Evolutionary conservation across 1,140 invertebrate genomes (phyloP).

Genomic region (Geopemphigus sp.): DNA sequence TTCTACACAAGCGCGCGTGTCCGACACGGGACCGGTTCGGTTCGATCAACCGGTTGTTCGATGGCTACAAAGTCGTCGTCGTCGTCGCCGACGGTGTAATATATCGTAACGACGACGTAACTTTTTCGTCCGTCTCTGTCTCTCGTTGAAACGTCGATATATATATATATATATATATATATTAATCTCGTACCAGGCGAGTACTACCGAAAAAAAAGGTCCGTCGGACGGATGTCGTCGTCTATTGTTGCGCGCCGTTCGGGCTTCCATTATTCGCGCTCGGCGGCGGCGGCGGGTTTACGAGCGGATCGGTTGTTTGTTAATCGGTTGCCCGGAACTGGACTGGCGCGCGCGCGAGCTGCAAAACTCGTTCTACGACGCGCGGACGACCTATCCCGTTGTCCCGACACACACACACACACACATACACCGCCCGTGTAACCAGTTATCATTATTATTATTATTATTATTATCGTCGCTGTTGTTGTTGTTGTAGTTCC

Average conservation of each 20-base stretch:
- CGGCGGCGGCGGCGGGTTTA: no score
- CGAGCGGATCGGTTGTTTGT: background rate
- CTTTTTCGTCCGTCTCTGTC: no score
- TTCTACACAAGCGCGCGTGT: constrained; percentile 2
- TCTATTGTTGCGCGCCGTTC: background rate
- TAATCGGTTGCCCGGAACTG: constrained; percentile 15
- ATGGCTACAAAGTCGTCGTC: no score
- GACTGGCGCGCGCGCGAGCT: constrained; percentile 9
- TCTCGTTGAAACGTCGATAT: no score
- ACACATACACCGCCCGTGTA: background rate
- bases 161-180: no score
- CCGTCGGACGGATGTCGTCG: background rate
- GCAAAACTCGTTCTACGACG: constrained; percentile 38
- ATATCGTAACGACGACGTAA: background rate
- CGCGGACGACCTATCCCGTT: background rate
- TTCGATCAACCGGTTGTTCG: constrained; percentile 43
- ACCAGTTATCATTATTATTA: constrained; percentile 44
- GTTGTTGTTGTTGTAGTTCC: background rate
- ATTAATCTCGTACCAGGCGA: no score
- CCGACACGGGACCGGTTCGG: constrained; percentile 41
- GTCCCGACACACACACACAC: background rate
- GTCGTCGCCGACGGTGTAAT: background rate
- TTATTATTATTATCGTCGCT: background rate
- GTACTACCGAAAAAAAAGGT: background rate
- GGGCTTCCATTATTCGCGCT: constrained; percentile 6